Evolutionary conservation across 1,140 invertebrate genomes (phyloP), one percentile per base, ranked within the genome.

Genomic region (Papilio polyxenes): DNA sequence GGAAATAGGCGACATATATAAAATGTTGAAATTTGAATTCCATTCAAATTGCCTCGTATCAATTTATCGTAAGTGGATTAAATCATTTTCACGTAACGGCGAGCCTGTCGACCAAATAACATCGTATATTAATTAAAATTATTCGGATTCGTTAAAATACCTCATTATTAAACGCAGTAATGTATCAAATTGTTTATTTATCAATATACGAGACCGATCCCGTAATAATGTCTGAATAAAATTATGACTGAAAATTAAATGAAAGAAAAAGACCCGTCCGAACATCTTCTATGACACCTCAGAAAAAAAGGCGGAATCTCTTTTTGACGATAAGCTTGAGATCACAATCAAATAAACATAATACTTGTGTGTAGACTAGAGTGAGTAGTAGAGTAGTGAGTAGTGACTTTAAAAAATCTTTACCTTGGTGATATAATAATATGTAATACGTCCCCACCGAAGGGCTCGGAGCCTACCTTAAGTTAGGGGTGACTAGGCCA

Each of bases 61-160:
- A 37, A 37, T 72, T 72, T 72, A 37, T 17, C 65, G 31, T 72
- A 72, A 72, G 65, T 72, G 65, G 65, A 72, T 72, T 72, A 72
- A 72, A 72, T 72, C 4, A 40, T 72, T 72, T 72, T 37, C 23
- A 13, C 65, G 65, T 37, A 72, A 72, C 65, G 31, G 31, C 31
- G 65, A 72, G 65, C 65, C 11, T 37, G 65, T 72, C 65, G 6
- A 72, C 65, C 65, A 31, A 72, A 65, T 65, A 65, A 62, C 59
- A 62, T 15, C 65, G 15, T 37, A 40, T 40, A 72, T 72, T 72
- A 72, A 72, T 72, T 72, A 72, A 72, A 72, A 72, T 72, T 72
- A 72, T 13, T 72, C 65, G n/a, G 31, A 40, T 40, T 72, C 23
- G 65, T 37, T 72, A 40, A 72, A 37, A 72, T 72, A 72, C 23